phyloP scores from a whole-genome alignment of 2,888 invertebrate genomes.

The Colostygia pectinataria region DNA sequence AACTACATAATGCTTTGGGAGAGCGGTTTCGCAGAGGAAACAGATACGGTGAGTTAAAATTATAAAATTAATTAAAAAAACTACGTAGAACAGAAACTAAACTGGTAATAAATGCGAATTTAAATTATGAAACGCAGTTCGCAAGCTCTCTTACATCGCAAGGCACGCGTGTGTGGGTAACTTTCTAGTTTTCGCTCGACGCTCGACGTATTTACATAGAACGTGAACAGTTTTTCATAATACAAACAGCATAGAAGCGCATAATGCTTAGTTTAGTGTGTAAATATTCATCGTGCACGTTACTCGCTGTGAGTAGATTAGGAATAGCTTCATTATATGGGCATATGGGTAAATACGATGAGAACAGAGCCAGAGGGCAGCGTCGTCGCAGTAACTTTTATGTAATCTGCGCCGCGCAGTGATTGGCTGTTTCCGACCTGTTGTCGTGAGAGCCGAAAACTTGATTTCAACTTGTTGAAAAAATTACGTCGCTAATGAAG shows the following conservation, averaged over 20 bases:
- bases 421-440: slow-evolving; percentile 15
- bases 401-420: slow-evolving; percentile 19
- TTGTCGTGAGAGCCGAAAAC: slow-evolving; percentile 4
- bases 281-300: slow-evolving; percentile 71
- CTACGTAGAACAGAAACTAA: slow-evolving; percentile 29
- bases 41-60: slow-evolving; percentile 71
- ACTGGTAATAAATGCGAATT: slow-evolving; percentile 48
- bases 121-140: slow-evolving; percentile 69
- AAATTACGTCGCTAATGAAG: background rate
- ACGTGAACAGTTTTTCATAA: slow-evolving; percentile 82
- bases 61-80: slow-evolving; percentile 25
- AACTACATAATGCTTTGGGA: slow-evolving; percentile 74
- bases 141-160: slow-evolving; percentile 39
- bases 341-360: slow-evolving; percentile 18
- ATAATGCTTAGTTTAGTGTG: slow-evolving; percentile 62
- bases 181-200: slow-evolving; percentile 82
- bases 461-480: slow-evolving; percentile 3
- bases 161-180: slow-evolving; percentile 61
- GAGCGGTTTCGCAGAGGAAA: slow-evolving; percentile 70
- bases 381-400: slow-evolving; percentile 10
- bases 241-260: slow-evolving; percentile 71
- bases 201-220: slow-evolving; percentile 76
- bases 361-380: slow-evolving; percentile 8
- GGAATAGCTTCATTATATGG: slow-evolving; percentile 63
- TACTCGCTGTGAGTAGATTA: slow-evolving; percentile 59